Evolutionary conservation across 1,140 invertebrate genomes (phyloP).

Genomic region (Ditylenchus dipsaci): DNA sequence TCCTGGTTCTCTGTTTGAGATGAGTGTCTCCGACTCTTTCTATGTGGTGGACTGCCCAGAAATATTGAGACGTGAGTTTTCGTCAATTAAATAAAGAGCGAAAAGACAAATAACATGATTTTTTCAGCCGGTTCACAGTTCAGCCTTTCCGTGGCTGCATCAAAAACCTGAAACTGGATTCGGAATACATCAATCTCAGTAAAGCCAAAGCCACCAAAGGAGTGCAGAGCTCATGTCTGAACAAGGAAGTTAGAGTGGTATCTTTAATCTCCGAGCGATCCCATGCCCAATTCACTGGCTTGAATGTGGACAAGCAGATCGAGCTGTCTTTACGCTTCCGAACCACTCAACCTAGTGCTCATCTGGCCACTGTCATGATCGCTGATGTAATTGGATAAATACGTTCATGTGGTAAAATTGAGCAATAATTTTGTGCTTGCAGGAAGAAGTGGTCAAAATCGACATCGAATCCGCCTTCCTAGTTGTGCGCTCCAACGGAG

Average conservation of each 20-base stretch:
- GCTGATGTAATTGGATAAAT: background rate
- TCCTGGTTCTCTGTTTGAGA: constrained; percentile 59
- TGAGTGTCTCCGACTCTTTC: constrained; percentile 68
- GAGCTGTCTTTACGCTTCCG: constrained; percentile 83
- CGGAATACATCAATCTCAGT: constrained; percentile 72
- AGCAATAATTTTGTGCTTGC: constrained; percentile 62
- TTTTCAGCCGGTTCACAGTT: constrained; percentile 59
- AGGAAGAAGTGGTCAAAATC: constrained; percentile 27
- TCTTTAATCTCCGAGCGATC: constrained; percentile 58
- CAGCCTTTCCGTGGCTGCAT: constrained; percentile 88
- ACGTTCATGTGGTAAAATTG: background rate
- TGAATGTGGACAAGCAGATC: constrained; percentile 55
- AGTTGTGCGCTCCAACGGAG: constrained; percentile 29
- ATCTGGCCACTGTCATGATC: constrained; percentile 20
- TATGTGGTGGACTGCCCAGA: constrained; percentile 70
- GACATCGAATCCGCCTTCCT: constrained; percentile 19
- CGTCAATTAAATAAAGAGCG: background rate
- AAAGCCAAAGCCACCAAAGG: constrained; percentile 72
- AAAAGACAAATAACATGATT: constrained; percentile 3
- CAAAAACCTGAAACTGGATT: constrained; percentile 72
- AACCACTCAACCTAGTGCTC: constrained; percentile 59
- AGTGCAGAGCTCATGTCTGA: constrained; percentile 77
- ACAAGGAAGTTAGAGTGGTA: constrained; percentile 65
- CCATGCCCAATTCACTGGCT: constrained; percentile 58
- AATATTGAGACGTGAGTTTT: constrained; percentile 43